Evolutionary conservation across 2,797 vertebrate species (phyloP), one percentile per base, ranked within the genome.

Genomic region (Hozukius guyotensis): DNA sequence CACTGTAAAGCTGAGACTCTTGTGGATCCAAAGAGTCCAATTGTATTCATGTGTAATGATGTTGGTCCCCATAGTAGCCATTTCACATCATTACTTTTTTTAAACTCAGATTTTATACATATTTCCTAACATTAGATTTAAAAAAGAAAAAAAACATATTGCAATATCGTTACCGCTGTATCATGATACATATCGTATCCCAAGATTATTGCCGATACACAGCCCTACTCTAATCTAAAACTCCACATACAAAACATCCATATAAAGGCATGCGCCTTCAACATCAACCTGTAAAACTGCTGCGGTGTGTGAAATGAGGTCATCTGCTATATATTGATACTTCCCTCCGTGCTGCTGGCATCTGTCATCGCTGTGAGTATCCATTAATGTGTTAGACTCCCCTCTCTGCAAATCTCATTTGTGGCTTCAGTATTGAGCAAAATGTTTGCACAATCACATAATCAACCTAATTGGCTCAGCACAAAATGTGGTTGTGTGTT

Each of bases 391-490:
- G 73, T 68, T 66, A 74, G 65, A 68, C 46, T 67, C 74, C 77
- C 20, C 66, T 65, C 49, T 69, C 59, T 71, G 56, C 36, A 81
- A 71, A 77, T 76, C 65, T 80, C 57, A 83, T 86, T 84, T 82
- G 70, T 63, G 29, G 72, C 31, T 83, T 83, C 46, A 71, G 38
- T 78, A 86, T 72, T 74, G 60, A 84, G 72, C 46, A 78, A 81
- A 84, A 75, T 84, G 80, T 87, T 89, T 87, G 69, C 74, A 88
- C 77, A 66, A 84, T 81, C 70, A 82, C 60, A 73, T 67, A 88
- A 92, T 88, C 73, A 79, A 72, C 60, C 61, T 87, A 80, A 93
- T 82, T 91, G 89, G 70, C 63, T 85, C 29, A 32, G 78, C 74
- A 82, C 68, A 87, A 88, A 88, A 81, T 63, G 71, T 57, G 18